Percentiles rank a stretch among this genome's conserved stretches.
These are phyloP conservation scores for Cephus runcator DNA, from an alignment of 2,888 invertebrate species.

Conservation along the genomic window DNA sequence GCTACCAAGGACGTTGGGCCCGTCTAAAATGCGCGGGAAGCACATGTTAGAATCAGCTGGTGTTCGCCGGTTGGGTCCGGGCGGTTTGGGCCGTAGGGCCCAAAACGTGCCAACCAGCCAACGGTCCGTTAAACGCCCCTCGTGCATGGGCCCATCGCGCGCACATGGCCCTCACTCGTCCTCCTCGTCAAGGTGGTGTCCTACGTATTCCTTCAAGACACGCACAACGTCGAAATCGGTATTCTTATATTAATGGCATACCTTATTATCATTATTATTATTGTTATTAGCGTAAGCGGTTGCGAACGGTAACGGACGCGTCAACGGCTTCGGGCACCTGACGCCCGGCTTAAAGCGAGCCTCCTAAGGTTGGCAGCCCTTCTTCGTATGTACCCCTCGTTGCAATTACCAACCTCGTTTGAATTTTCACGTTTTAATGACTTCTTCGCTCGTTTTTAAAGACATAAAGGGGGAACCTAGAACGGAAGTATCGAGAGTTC, in stretches of 20 bases:
- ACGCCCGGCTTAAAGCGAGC: slow-evolving; percentile 26
- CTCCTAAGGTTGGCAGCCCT: background rate
- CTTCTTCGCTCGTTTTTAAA: background rate
- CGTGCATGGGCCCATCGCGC: slow-evolving; percentile 36
- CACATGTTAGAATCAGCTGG: slow-evolving; percentile 62
- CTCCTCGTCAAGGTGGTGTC: background rate
- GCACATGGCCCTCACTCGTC: slow-evolving; percentile 54
- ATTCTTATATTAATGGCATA: slow-evolving; percentile 60
- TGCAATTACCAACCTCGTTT: slow-evolving; percentile 1
- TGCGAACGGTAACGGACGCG: slow-evolving; percentile 57
- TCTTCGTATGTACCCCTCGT: slow-evolving; percentile 3
- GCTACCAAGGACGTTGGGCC: background rate
- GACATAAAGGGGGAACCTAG: background rate
- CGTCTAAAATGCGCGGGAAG: slow-evolving; percentile 53
- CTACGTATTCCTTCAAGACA: slow-evolving; percentile 33
- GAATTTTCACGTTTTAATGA: slow-evolving; percentile 1
- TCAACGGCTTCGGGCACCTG: slow-evolving; percentile 63
- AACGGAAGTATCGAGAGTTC: background rate
- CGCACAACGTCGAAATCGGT: slow-evolving; percentile 40
- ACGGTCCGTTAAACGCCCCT: slow-evolving; percentile 55
- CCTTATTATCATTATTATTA: slow-evolving; percentile 33
- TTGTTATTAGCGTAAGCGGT: slow-evolving; percentile 45
- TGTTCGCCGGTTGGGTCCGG: slow-evolving; percentile 38
- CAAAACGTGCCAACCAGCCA: slow-evolving; percentile 48
- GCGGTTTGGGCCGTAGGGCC: slow-evolving; percentile 18